Evolutionary conservation across 1,140 invertebrate genomes (phyloP), one percentile per base, ranked within the genome.

Genomic region (Sarcophaga peregrina): DNA sequence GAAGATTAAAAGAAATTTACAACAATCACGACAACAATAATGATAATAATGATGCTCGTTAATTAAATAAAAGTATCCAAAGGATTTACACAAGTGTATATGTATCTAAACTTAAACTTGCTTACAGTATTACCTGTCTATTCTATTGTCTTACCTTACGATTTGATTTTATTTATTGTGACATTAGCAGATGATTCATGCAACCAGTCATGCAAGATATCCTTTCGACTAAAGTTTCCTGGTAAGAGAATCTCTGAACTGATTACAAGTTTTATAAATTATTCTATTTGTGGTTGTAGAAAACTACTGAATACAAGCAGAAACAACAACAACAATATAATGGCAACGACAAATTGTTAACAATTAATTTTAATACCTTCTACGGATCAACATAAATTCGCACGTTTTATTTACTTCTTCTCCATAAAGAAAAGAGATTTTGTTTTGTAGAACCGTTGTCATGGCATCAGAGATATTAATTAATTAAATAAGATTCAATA

Each of bases 191-290:
- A n/a, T 58, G 54, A 58, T 58, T 13, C 54, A 58, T 58, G 15
- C 54, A 58, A 58, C 54, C 54, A 58, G 54, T 58, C 15, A 37
- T 37, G 25, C 25, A 58, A 58, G 54, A 58, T n/a, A 15, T 58
- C n/a, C 7, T 58, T 13, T 58, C n/a, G n/a, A n/a, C 54, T n/a
- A 58, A 58, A 58, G 54, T 15, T 58, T 58, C 6, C 15, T 15
- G 13, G n/a, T n/a, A 58, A 58, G 54, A 58, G 11, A 58, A n/a
- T 6, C n/a, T 13, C 13, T 7, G 5, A 58, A 58, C 54, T 58
- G 54, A 58, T 58, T 58, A 58, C 54, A 58, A 58, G 54, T 58
- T 58, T 58, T 58, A 58, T 54, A 58, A 58, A 58, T 58, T 15
- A 58, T 58, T n/a, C 13, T 7, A 58, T 13, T 58, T 58, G 10